phyloP scores from a whole-genome alignment of 2,888 invertebrate species.

The Lithophane socia region DNA sequence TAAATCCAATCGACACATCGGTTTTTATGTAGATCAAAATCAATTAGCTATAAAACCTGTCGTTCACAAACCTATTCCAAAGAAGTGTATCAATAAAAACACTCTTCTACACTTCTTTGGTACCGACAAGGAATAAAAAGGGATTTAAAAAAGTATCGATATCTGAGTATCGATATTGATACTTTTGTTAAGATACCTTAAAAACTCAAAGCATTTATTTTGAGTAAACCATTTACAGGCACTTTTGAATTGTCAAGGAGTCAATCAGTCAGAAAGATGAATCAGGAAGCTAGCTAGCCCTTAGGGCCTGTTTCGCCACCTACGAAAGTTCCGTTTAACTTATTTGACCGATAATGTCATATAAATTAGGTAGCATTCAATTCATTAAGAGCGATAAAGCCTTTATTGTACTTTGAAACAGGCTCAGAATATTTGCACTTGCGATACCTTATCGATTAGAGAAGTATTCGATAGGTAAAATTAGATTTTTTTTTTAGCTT shows the following conservation, averaged over 20 bases:
- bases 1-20: conserved; percentile 29
- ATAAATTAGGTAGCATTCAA: neutral
- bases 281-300: neutral
- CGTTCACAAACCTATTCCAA: conserved; percentile 44
- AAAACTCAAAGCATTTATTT: neutral
- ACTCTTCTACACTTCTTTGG: conserved; percentile 40
- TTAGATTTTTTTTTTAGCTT: neutral
- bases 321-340: neutral
- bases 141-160: conserved; percentile 7
- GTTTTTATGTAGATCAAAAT: conserved; percentile 57
- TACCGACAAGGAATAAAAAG: conserved; percentile 43
- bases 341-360: neutral
- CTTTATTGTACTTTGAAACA: neutral
- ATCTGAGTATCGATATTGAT: conserved; percentile 15
- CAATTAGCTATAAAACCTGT: conserved; percentile 53
- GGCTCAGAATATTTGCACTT: neutral
- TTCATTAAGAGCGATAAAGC: neutral
- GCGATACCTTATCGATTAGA: neutral
- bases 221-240: neutral
- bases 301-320: neutral
- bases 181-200: neutral
- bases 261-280: neutral
- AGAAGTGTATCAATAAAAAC: conserved; percentile 47
- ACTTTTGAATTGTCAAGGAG: too few species aligned
- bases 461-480: neutral